phyloP scores from a whole-genome alignment of 2,888 invertebrate genomes.

The Anticlea derivata region DNA sequence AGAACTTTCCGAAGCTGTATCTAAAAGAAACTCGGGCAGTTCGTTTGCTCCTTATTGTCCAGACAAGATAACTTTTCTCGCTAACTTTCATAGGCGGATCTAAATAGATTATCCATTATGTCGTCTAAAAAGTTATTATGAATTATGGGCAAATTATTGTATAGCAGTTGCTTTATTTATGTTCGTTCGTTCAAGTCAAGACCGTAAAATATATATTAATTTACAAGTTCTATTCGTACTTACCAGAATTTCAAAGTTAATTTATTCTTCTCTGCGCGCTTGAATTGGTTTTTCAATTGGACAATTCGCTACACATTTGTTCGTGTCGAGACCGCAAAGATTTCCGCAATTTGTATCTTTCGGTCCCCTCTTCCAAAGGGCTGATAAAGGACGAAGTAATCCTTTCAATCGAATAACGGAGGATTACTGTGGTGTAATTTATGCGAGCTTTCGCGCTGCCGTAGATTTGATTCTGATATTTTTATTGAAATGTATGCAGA shows the following conservation, averaged over 20 bases:
- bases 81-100: constrained; percentile 29
- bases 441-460: constrained; percentile 51
- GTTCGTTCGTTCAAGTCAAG: neutral
- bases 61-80: constrained; percentile 6
- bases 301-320: constrained; percentile 27
- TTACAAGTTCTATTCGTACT: neutral
- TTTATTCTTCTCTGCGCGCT: neutral
- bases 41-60: constrained; percentile 19
- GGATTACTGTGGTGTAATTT: constrained; percentile 60
- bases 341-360: constrained; percentile 66
- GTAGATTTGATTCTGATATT: constrained; percentile 24
- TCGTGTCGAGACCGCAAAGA: constrained; percentile 38
- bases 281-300: constrained; percentile 20
- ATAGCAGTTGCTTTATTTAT: constrained; percentile 17
- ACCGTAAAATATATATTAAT: constrained; percentile 1
- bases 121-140: constrained; percentile 16
- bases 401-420: constrained; percentile 69
- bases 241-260: constrained; percentile 1
- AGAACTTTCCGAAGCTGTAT: constrained; percentile 21
- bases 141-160: constrained; percentile 27
- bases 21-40: constrained; percentile 20
- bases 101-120: constrained; percentile 24
- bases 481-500: constrained; percentile 37
- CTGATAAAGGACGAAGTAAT: constrained; percentile 70
- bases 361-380: constrained; percentile 49